These are phyloP conservation scores for Acipenser transmontanus DNA, from an alignment of 2,797 vertebrate species.

Conservation along the genomic window DNA sequence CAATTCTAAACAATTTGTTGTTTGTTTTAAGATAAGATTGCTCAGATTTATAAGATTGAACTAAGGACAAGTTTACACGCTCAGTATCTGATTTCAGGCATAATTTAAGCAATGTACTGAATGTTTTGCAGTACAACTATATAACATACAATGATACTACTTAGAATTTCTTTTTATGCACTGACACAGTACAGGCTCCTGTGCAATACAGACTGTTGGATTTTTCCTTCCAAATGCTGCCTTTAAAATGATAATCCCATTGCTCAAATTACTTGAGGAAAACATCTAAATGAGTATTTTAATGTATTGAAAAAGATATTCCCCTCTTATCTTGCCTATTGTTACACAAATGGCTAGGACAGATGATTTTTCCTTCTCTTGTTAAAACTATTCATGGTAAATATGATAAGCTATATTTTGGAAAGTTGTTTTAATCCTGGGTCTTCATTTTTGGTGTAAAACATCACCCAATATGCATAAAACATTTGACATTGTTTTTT, in stretches of 20 bases:
- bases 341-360: no score
- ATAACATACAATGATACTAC: background rate
- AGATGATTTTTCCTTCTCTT: no score
- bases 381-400: no score
- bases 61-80: constrained; percentile 7
- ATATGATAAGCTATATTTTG: no score
- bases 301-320: constrained; percentile 26
- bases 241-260: constrained; percentile 32
- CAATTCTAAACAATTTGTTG: no score
- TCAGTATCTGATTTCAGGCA: constrained; percentile 11
- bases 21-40: background rate
- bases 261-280: constrained; percentile 30
- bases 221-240: constrained; percentile 29
- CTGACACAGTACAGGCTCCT: constrained; percentile 38
- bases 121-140: constrained; percentile 12
- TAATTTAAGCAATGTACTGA: constrained; percentile 13
- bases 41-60: constrained; percentile 6
- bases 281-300: constrained; percentile 32
- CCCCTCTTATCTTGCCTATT: no score
- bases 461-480: no score
- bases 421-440: no score
- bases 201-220: constrained; percentile 27
- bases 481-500: no score
- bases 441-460: no score
- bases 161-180: constrained; percentile 12